Conservation (phyloP, 1,140 invertebrate species). For the Heliconius eleuchia region DNA sequence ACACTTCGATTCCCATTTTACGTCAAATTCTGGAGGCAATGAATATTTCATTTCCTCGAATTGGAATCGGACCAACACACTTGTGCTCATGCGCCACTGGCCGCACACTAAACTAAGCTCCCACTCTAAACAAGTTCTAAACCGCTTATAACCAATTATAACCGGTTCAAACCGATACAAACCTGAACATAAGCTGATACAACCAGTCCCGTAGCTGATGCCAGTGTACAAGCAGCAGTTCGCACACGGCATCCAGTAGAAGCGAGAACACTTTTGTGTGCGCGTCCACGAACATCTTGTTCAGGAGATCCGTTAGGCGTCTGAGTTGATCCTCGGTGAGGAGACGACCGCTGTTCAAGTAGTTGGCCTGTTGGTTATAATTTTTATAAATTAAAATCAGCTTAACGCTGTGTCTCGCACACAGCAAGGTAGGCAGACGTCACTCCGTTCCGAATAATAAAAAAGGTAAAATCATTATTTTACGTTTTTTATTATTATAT, state of each 20-base stretch:
- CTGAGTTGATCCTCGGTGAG: slow-evolving; percentile 88
- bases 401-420: too few species aligned
- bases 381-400: too few species aligned
- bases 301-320: slow-evolving; percentile 94
- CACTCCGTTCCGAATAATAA: too few species aligned
- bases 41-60: too few species aligned
- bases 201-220: slow-evolving; percentile 95
- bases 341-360: slow-evolving; percentile 87
- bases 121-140: too few species aligned
- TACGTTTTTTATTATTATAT: too few species aligned
- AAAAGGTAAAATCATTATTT: too few species aligned
- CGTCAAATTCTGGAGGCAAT: too few species aligned
- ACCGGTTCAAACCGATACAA: not conserved
- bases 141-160: not conserved
- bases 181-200: slow-evolving; percentile 85
- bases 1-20: not conserved
- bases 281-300: slow-evolving; percentile 98
- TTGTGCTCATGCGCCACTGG: too few species aligned
- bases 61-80: too few species aligned
- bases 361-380: slow-evolving; percentile 74
- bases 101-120: too few species aligned
- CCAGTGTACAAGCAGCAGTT: slow-evolving; percentile 92
- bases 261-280: slow-evolving; percentile 97
- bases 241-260: slow-evolving; percentile 95
- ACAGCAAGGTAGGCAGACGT: too few species aligned